phyloP scores from a whole-genome alignment of 2,888 invertebrate species.

The Sarcophaga caerulescens region DNA sequence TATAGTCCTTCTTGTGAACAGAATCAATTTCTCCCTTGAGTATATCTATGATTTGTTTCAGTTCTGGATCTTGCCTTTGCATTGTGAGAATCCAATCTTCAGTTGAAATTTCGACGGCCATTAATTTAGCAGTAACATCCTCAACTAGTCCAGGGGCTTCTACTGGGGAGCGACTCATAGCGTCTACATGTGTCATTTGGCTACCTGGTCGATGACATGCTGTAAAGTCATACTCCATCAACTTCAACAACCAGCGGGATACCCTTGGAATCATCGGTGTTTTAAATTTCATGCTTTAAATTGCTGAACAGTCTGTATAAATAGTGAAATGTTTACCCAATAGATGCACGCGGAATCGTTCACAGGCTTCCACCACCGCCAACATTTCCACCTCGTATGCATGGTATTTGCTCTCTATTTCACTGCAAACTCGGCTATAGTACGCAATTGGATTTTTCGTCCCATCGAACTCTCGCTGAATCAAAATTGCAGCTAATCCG shows the following conservation, averaged over 20 bases:
- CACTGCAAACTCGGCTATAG: conserved; percentile 71
- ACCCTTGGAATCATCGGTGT: conserved; percentile 72
- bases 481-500: conserved; percentile 67
- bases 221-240: conserved; percentile 48
- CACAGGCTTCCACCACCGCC: conserved; percentile 73
- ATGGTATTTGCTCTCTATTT: conserved; percentile 72
- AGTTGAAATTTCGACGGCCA: conserved; percentile 51
- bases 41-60: conserved; percentile 35
- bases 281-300: conserved; percentile 73
- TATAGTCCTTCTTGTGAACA: no score
- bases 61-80: conserved; percentile 47
- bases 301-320: conserved; percentile 73
- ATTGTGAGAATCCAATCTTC: no score
- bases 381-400: conserved; percentile 77
- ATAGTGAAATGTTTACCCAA: conserved; percentile 73
- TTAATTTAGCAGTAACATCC: conserved; percentile 50
- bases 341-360: conserved; percentile 75
- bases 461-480: conserved; percentile 70
- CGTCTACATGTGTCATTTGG: conserved; percentile 60
- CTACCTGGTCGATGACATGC: conserved; percentile 66
- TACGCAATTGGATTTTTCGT: conserved; percentile 67
- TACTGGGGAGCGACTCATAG: conserved; percentile 35
- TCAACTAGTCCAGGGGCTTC: conserved; percentile 41
- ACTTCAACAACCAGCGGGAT: conserved; percentile 60
- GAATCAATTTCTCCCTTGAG: conserved; percentile 14